Conservation (phyloP, 2,888 invertebrate genomes). For the Orgyia antiqua region DNA sequence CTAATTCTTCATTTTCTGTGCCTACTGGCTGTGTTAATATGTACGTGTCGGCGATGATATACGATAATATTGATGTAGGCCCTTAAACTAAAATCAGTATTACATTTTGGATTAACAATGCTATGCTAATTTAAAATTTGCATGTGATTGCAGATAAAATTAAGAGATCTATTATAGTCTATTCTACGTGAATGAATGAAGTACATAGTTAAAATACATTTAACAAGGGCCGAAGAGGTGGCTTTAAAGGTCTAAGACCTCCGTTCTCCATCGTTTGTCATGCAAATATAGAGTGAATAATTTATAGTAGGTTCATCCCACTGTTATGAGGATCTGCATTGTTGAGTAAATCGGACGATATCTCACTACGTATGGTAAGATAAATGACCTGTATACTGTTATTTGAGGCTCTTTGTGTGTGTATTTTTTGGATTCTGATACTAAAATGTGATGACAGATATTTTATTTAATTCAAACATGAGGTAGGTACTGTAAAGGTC, state of each 20-base stretch:
- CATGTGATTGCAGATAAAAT: slow-evolving; percentile 68
- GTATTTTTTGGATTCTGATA: too few relatives aligned
- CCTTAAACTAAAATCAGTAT: too few relatives aligned
- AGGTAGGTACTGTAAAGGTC: too few relatives aligned
- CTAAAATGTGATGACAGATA: too few relatives aligned
- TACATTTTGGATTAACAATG: too few relatives aligned
- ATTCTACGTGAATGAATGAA: slow-evolving; percentile 43
- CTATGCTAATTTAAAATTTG: slow-evolving; percentile 64
- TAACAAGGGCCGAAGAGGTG: slow-evolving; percentile 47
- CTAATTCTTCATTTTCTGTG: too few relatives aligned
- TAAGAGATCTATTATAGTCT: slow-evolving; percentile 58
- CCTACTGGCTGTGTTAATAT: too few relatives aligned
- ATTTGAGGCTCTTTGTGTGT: too few relatives aligned
- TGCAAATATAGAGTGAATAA: slow-evolving; percentile 73
- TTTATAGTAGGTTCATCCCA: slow-evolving; percentile 64
- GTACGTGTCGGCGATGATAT: too few relatives aligned
- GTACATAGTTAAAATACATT: slow-evolving; percentile 37
- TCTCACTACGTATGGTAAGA: slow-evolving; percentile 19
- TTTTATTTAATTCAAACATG: too few relatives aligned
- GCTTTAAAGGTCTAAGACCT: slow-evolving; percentile 65
- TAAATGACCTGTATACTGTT: slow-evolving; percentile 26
- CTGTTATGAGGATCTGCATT: slow-evolving; percentile 49
- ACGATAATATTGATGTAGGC: too few relatives aligned
- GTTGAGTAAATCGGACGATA: slow-evolving; percentile 48
- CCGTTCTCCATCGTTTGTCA: slow-evolving; percentile 64